Evolutionary conservation across 2,888 invertebrate genomes (phyloP), one percentile per base, ranked within the genome.

Genomic region (Steinernema scapterisci): DNA sequence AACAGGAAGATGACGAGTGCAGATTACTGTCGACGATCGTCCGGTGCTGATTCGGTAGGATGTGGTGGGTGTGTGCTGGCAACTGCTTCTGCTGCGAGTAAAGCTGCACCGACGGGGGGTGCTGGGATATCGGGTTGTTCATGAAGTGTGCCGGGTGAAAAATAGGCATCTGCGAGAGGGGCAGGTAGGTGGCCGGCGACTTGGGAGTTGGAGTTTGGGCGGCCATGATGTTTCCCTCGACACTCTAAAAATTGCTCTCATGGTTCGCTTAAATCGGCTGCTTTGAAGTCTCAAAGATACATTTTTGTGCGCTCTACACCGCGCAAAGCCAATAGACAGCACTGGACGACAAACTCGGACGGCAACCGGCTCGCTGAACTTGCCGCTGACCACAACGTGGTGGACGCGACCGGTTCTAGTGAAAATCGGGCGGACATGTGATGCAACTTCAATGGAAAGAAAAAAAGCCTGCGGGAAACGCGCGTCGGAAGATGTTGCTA

Each of bases 91-190:
- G 63, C 31, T 27, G 63, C 31, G 27, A 27, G 38, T 63, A 63
- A 2, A 63, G 27, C 16, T 63, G 63, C 16, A 63, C 31, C 31
- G 63, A 63, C 2, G 21, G 63, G 6, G 6, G 63, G 6, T 63
- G 63, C 63, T 63, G 63, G 16, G 63, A 63, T 25, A 31, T 16
- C 1, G 63, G 31, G 9, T 25, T 16, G 38, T 25, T 31, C 31
- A 63, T 63, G 63, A 63, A 63, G 63, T 63, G 63, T 16, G 63
- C 63, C 9, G 63, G 63, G 19, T 63, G 63, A 16, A 63, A 63
- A 5, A 63, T 63, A 31, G 63, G 63, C 63, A 63, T 63, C 63
- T 63, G 63, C 27, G 63, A 63, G 63, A 63, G 63, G 38, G 63
- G 63, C 38, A 63, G 25, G 38, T 63, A 63, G 7, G 31, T n/a